Evolutionary conservation across 92 coral and sea anemone genomes (phyloP).

Genomic region (Desmophyllum pertusum): DNA sequence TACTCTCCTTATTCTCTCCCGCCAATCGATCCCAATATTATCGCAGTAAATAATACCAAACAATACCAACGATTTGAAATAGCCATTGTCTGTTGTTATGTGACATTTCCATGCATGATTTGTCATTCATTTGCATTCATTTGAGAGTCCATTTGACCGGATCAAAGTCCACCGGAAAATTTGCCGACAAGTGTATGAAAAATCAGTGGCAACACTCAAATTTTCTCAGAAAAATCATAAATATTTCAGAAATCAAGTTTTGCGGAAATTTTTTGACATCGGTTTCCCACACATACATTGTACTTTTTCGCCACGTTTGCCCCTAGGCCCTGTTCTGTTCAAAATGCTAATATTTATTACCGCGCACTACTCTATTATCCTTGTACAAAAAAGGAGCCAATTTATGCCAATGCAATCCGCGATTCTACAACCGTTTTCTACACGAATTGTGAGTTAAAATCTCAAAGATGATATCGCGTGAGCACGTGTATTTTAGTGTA

Average conservation of each 20-base stretch:
- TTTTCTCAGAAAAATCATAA: neutral
- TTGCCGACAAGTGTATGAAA: neutral
- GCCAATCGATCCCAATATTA: neutral
- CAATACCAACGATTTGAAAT: too few species aligned
- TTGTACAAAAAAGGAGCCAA: too few species aligned
- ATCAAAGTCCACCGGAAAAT: slow-evolving; percentile 1
- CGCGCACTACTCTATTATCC: too few species aligned
- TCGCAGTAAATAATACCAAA: too few species aligned
- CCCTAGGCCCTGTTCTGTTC: too few species aligned
- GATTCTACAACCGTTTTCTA: too few species aligned
- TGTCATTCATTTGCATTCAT: neutral
- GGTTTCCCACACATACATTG: neutral
- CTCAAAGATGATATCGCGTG: neutral
- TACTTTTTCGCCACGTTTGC: too few species aligned
- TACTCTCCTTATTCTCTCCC: neutral
- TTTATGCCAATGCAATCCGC: too few species aligned
- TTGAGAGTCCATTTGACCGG: neutral
- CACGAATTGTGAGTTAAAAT: too few species aligned
- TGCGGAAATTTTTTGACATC: neutral
- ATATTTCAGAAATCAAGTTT: neutral
- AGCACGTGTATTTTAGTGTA: too few species aligned
- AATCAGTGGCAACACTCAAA: neutral
- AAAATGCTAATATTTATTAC: too few species aligned
- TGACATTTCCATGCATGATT: neutral
- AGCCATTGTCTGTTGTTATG: neutral